Conservation (phyloP, 2,888 invertebrate species). For the Rotaria magnacalcarata region DNA sequence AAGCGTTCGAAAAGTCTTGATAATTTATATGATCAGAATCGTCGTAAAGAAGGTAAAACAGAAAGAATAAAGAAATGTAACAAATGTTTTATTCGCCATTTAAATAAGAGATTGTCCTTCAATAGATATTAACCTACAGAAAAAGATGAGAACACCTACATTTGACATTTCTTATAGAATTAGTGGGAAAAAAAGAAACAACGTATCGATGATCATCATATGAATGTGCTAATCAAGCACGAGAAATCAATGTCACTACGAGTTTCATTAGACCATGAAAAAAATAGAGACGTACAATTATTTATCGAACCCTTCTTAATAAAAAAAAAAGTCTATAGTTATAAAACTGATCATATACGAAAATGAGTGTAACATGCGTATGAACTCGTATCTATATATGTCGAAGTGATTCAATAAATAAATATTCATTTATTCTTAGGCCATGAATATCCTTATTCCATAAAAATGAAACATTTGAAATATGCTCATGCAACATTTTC, state of each 20-base stretch:
- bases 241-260: background rate
- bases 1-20: conserved; percentile 14
- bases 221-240: background rate
- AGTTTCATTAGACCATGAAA: background rate
- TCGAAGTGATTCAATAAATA: too few species aligned
- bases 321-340: background rate
- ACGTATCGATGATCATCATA: background rate
- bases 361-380: too few species aligned
- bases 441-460: conserved; percentile 17
- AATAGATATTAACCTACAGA: background rate
- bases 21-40: background rate
- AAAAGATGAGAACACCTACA: background rate
- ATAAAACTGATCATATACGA: background rate
- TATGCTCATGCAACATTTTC: background rate
- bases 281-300: background rate
- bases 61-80: background rate
- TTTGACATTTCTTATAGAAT: background rate
- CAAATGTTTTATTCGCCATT: background rate
- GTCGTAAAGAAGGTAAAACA: background rate
- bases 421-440: background rate
- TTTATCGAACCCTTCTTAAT: background rate
- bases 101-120: background rate
- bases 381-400: too few species aligned
- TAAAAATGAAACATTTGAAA: conserved; percentile 33
- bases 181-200: background rate